Conservation (phyloP, 1,140 invertebrate species). For the Plectrocnemia conspersa region DNA sequence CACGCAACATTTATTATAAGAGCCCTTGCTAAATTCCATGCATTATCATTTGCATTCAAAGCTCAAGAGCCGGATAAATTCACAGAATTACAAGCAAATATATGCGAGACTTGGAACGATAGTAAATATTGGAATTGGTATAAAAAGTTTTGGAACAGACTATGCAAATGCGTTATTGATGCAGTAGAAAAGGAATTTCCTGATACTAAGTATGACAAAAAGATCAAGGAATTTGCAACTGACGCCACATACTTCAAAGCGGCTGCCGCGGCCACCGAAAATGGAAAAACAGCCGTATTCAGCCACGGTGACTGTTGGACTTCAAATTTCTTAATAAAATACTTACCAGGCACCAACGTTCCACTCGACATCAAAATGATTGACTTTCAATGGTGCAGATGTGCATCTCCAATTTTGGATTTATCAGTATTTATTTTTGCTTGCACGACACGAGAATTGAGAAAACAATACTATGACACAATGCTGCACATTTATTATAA, state of each 20-base stretch:
- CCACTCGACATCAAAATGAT: constrained; percentile 56
- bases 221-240: constrained; percentile 53
- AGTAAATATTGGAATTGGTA: constrained; percentile 60
- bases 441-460: constrained; percentile 55
- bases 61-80: constrained; percentile 58
- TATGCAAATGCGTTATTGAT: constrained; percentile 54
- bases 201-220: constrained; percentile 51
- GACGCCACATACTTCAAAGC: constrained; percentile 42
- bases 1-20: constrained; percentile 53
- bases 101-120: constrained; percentile 57
- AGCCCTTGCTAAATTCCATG: constrained; percentile 63
- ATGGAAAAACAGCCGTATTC: constrained; percentile 52
- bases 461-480: constrained; percentile 54
- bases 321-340: constrained; percentile 63
- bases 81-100: constrained; percentile 40
- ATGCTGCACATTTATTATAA: constrained; percentile 54
- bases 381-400: constrained; percentile 65
- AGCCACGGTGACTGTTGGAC: constrained; percentile 69
- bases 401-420: constrained; percentile 55
- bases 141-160: constrained; percentile 52
- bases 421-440: constrained; percentile 60
- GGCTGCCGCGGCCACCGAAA: constrained; percentile 27
- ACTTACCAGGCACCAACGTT: constrained; percentile 38
- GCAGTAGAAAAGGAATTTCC: constrained; percentile 61
- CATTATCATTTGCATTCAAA: constrained; percentile 62